Evolutionary conservation across 2,113 vertebrate genomes (phyloP), one percentile per base, ranked within the genome.

Genomic region (Myrmecophaga tridactyla): DNA sequence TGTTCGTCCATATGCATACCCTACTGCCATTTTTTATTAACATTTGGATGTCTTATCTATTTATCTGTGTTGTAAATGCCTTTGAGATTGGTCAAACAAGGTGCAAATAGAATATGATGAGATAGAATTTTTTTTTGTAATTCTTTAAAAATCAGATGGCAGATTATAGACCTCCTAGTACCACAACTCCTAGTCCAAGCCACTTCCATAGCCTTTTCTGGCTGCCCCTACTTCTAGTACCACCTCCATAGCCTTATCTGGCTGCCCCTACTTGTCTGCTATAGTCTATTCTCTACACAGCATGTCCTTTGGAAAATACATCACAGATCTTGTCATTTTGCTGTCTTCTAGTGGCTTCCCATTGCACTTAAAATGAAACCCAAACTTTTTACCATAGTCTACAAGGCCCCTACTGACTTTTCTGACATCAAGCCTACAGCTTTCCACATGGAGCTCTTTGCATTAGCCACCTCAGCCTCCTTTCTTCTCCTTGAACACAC

Each of bases 311-410:
- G 51, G 67, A 10, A 12, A 15, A 27, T 14, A 23, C 0, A 1
- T 65, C 78, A 23, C 43, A 25, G 4, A 14, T 34, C 56, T 43
- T 46, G 41, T n/a, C 48, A 4, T 31, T n/a, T 18, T 0, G 5
- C 6, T 10, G 39, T 29, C 48, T 43, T 43, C 18, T 67, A 36
- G 67, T 9, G 13, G 7, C 67, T 83, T 60, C 60, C 48, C 12
- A 18, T 11, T 62, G 56, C 4, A 31, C 76, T 78, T n/a, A 75
- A 80, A 75, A 46, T 29, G 65, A 77, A n/a, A 39, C 31, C 3
- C 46, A 5, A 48, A 46, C 60, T 6, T 56, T 36, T 15, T 51
- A 8, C 27, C 0, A 0, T 41, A 60, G 31, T 20, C 75, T 11
- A 10, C 6, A 48, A 46, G 23, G 62, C 31, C 39, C 27, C 77